A percentile compares a stretch with the other conserved stretches of the same genome.
phyloP scores from a whole-genome alignment of 1,140 invertebrate genomes.

The Ostrea edulis region DNA sequence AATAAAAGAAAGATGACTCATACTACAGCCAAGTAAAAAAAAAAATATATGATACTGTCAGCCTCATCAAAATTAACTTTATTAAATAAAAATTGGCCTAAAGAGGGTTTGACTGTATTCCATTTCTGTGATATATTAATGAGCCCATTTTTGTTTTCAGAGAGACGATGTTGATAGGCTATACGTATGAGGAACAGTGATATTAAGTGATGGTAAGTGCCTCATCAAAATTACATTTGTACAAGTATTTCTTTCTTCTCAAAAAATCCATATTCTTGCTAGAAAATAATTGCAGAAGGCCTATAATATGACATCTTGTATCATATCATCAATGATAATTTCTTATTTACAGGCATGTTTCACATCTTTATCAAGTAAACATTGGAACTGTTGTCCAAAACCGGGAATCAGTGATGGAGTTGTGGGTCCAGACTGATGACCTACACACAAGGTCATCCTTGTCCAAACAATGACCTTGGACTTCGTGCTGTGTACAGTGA shows the following conservation, averaged over 20 bases:
- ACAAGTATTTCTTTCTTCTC: background rate
- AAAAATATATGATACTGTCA: too few relatives aligned
- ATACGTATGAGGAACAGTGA: constrained; percentile 66
- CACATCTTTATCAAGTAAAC: background rate
- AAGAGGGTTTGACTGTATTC: too few relatives aligned
- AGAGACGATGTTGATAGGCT: constrained; percentile 64
- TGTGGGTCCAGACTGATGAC: background rate
- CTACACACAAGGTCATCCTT: background rate
- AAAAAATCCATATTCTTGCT: background rate
- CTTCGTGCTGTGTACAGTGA: background rate
- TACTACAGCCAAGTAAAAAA: too few relatives aligned
- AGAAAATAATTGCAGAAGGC: too few relatives aligned
- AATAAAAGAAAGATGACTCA: too few relatives aligned
- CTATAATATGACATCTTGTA: too few relatives aligned
- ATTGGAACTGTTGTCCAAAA: background rate
- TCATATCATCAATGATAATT: background rate
- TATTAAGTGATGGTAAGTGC: background rate
- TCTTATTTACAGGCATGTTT: background rate
- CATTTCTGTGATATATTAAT: too few relatives aligned
- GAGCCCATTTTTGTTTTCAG: constrained; percentile 45
- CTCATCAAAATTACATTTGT: too few relatives aligned
- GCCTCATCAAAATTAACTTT: too few relatives aligned
- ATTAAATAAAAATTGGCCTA: too few relatives aligned
- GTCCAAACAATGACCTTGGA: background rate
- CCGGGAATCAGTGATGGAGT: background rate